Conservation (phyloP, 2,797 vertebrate genomes). For the Pseudomugil tenellus region DNA sequence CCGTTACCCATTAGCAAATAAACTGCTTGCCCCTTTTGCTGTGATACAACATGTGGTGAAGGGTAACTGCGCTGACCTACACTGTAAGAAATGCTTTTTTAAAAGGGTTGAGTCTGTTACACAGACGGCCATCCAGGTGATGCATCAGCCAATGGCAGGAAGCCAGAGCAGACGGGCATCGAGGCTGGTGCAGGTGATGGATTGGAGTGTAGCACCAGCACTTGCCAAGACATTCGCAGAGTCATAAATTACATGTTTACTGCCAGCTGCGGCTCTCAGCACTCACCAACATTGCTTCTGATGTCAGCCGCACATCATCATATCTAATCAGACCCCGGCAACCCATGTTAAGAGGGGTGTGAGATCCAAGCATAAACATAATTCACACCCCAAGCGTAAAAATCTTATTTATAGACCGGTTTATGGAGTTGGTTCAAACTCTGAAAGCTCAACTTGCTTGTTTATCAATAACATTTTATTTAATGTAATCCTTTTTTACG, state of each 20-base stretch:
- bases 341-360: slow-evolving; percentile 70
- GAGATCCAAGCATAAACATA: slow-evolving; percentile 71
- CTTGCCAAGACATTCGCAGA: slow-evolving; percentile 62
- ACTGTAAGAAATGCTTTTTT: slow-evolving; percentile 50
- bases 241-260: slow-evolving; percentile 79
- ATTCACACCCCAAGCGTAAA: slow-evolving; percentile 67
- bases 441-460: slow-evolving; percentile 64
- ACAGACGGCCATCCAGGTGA: slow-evolving; percentile 68
- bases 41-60: slow-evolving; percentile 36
- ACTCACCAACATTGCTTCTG: slow-evolving; percentile 49
- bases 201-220: slow-evolving; percentile 63
- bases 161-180: slow-evolving; percentile 66
- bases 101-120: slow-evolving; percentile 59
- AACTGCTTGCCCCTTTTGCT: slow-evolving; percentile 1
- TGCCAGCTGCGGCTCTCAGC: slow-evolving; percentile 48
- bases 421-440: slow-evolving; percentile 74
- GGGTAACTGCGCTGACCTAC: slow-evolving; percentile 36
- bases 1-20: slow-evolving; percentile 20
- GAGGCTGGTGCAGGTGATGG: slow-evolving; percentile 67
- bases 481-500: slow-evolving; percentile 80
- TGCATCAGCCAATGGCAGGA: slow-evolving; percentile 74
- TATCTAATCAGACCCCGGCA: slow-evolving; percentile 80
- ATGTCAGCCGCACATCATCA: slow-evolving; percentile 80
- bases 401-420: slow-evolving; percentile 70
- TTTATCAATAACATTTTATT: slow-evolving; percentile 84